Conservation (phyloP, 2,113 vertebrate species). For the Hystrix cristata region DNA sequence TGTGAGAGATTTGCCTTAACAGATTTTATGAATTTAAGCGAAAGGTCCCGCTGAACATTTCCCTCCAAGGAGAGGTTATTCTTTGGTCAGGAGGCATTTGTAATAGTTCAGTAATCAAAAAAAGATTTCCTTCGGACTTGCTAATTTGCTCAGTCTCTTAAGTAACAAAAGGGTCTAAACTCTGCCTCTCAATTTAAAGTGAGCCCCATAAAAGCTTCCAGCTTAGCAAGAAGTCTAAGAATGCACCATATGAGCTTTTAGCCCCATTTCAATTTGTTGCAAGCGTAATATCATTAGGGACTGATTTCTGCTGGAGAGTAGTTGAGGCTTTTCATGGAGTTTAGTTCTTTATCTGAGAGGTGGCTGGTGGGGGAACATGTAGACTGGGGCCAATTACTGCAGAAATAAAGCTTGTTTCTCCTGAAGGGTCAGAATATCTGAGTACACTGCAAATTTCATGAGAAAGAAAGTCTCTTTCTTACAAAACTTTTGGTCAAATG, state of each 20-base stretch:
- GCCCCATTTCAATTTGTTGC: slow-evolving; percentile 82
- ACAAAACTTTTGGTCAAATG: slow-evolving; percentile 51
- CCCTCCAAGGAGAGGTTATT: slow-evolving; percentile 62
- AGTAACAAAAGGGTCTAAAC: slow-evolving; percentile 84
- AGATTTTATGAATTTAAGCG: slow-evolving; percentile 85
- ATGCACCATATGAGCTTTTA: slow-evolving; percentile 79
- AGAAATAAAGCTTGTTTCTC: slow-evolving; percentile 52
- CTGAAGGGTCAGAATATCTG: slow-evolving; percentile 19
- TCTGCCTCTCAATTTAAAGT: slow-evolving; percentile 82
- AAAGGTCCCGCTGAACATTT: slow-evolving; percentile 80
- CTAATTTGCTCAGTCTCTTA: slow-evolving; percentile 83
- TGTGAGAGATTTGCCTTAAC: slow-evolving; percentile 84
- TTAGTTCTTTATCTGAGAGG: slow-evolving; percentile 59
- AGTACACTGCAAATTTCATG: background rate
- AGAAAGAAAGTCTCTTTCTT: slow-evolving; percentile 59
- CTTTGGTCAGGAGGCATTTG: slow-evolving; percentile 80
- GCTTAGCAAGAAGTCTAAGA: slow-evolving; percentile 76
- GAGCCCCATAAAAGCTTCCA: slow-evolving; percentile 80
- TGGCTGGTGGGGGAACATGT: background rate
- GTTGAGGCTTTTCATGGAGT: slow-evolving; percentile 69
- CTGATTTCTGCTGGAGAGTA: slow-evolving; percentile 67
- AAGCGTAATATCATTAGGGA: slow-evolving; percentile 77
- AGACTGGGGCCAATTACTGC: slow-evolving; percentile 3
- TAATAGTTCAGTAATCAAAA: slow-evolving; percentile 84
- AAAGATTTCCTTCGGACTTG: slow-evolving; percentile 81